Evolutionary conservation across 2,888 invertebrate genomes (phyloP), one percentile per base, ranked within the genome.

Genomic region (Eurytoma californica): DNA sequence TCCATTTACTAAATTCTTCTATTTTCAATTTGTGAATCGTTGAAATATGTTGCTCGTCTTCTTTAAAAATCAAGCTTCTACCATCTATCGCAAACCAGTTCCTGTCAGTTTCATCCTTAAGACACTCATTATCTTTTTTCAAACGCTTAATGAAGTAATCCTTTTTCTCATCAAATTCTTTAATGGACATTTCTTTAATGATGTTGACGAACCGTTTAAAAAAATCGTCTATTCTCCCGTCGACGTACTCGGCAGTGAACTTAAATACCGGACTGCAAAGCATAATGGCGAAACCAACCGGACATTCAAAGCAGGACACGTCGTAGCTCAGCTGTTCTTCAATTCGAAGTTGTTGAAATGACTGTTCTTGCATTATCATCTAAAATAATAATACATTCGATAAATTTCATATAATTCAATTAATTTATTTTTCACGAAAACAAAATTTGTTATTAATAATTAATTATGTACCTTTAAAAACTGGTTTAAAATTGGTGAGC

Each of bases 281-380:
- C 3, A 93, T 94, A 67, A 97, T 92, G 0, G 94, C 93, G 89
- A 94, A 95, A 12, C 97, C 97, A 0, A 95, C 95, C 85, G 95
- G 93, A 30, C 94, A 92, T 85, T 94, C 91, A 77, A 93, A 91
- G 82, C 94, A 94, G 85, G 92, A 94, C 24, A 98, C 96, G 86
- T 94, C 93, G 91, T 98, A 98, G 0, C 97, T 97, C 2, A 98
- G 92, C 91, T 98, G 97, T 86, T 97, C 96, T 89, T 95, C 94
- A 0, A 97, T 97, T 73, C 98, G 92, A 28, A 98, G 91, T 60
- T 92, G 92, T 90, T 97, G 95, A 91, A 97, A 98, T 67, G 96
- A 92, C 0, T 97, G 97, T 90, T 97, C 97, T 87, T 96, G 95
- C 92, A 97, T 95, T 3, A 77, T 3, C 92, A 94, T 92, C 94